These are phyloP conservation scores for Bovichtus diacanthus DNA, from an alignment of 2,797 vertebrate species.

Conservation along the genomic window DNA sequence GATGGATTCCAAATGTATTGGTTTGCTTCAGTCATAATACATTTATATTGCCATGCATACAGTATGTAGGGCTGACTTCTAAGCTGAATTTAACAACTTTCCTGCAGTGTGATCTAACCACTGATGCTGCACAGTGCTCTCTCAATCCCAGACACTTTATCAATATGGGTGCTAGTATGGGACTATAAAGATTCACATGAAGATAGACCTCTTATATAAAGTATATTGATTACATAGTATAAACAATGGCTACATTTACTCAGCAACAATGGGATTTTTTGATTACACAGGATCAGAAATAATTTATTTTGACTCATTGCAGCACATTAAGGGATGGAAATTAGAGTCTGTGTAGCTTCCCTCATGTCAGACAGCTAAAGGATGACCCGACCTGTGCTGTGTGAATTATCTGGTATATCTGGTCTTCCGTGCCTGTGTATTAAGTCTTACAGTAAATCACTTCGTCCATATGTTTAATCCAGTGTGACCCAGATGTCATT, in stretches of 20 bases:
- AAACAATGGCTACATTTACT: conserved; percentile 38
- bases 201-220: conserved; percentile 22
- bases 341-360: conserved; percentile 17
- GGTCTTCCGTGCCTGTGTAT: conserved; percentile 72
- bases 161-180: conserved; percentile 43
- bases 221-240: conserved; percentile 24
- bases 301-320: conserved; percentile 16
- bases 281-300: conserved; percentile 34
- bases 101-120: conserved; percentile 27
- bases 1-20: neutral
- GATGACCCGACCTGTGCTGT: conserved; percentile 37
- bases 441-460: conserved; percentile 45
- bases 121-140: conserved; percentile 21
- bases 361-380: conserved; percentile 20
- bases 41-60: neutral
- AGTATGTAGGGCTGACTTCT: neutral
- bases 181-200: conserved; percentile 9
- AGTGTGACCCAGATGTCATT: conserved; percentile 67
- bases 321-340: neutral
- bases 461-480: conserved; percentile 65
- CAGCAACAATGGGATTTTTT: neutral
- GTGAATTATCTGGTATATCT: conserved; percentile 47
- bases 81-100: neutral
- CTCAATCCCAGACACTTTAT: conserved; percentile 42
- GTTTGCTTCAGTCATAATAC: neutral